Evolutionary conservation across 2,888 invertebrate species (phyloP).

Genomic region (Auanema freiburgensis): DNA sequence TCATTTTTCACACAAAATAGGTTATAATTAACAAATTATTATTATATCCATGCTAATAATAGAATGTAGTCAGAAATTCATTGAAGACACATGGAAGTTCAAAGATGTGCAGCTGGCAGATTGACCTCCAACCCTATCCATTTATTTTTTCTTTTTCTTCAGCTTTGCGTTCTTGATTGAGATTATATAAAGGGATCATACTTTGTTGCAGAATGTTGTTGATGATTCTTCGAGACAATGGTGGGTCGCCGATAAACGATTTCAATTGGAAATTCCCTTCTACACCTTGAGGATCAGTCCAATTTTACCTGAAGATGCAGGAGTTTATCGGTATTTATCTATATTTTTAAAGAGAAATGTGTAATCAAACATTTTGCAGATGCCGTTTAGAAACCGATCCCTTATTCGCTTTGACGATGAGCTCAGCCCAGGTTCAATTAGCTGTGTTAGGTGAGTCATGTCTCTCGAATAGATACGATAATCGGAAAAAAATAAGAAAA

Average conservation of each 20-base stretch:
- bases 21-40: no score
- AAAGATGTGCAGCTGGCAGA: no score
- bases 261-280: constrained; percentile 54
- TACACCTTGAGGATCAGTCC: constrained; percentile 53
- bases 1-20: no score
- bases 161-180: background rate
- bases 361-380: no score
- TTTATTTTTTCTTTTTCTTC: no score
- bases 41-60: no score
- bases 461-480: no score
- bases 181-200: background rate
- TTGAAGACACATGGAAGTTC: no score
- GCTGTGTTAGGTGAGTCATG: constrained; percentile 55
- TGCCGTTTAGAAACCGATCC: constrained; percentile 62
- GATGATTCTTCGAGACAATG: constrained; percentile 55
- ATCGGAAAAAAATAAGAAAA: no score
- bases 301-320: constrained; percentile 55
- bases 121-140: no score
- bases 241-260: constrained; percentile 60
- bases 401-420: constrained; percentile 50
- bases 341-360: constrained; percentile 17
- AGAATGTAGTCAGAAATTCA: no score
- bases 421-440: constrained; percentile 41
- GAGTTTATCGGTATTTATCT: constrained; percentile 11
- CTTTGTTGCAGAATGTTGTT: constrained; percentile 41